phyloP scores from a whole-genome alignment of 2,113 vertebrate genomes.

The Peucedramus taeniatus region DNA sequence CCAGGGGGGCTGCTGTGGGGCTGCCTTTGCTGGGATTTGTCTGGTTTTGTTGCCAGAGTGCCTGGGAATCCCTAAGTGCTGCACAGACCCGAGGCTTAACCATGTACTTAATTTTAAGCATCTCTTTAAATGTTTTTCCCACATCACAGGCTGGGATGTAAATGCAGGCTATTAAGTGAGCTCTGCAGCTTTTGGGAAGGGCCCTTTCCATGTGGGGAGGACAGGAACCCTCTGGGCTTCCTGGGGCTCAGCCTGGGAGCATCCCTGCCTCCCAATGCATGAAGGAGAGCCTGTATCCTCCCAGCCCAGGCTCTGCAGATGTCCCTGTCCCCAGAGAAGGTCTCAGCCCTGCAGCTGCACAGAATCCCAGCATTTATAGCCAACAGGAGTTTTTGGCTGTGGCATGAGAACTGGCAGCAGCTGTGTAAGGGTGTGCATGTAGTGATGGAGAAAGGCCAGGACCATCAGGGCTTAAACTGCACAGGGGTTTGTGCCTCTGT shows the following conservation, averaged over 20 bases:
- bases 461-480: background rate
- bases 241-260: background rate
- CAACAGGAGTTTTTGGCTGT: background rate
- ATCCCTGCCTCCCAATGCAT: background rate
- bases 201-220: rapidly evolving
- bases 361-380: background rate
- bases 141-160: background rate
- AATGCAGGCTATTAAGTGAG: background rate
- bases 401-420: background rate
- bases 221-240: background rate
- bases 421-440: background rate
- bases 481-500: background rate
- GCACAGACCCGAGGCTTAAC: background rate
- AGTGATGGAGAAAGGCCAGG: background rate
- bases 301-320: background rate
- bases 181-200: background rate
- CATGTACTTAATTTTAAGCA: background rate
- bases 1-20: background rate
- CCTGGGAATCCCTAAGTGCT: background rate
- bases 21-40: background rate
- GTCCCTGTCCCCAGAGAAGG: background rate
- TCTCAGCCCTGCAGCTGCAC: background rate
- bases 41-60: background rate
- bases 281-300: background rate
- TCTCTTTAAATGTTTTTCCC: conserved; percentile 17